A percentile compares a stretch with the other conserved stretches of the same genome.
These are phyloP conservation scores for Selenia dentaria DNA, from an alignment of 2,888 invertebrate genomes.

Conservation along the genomic window DNA sequence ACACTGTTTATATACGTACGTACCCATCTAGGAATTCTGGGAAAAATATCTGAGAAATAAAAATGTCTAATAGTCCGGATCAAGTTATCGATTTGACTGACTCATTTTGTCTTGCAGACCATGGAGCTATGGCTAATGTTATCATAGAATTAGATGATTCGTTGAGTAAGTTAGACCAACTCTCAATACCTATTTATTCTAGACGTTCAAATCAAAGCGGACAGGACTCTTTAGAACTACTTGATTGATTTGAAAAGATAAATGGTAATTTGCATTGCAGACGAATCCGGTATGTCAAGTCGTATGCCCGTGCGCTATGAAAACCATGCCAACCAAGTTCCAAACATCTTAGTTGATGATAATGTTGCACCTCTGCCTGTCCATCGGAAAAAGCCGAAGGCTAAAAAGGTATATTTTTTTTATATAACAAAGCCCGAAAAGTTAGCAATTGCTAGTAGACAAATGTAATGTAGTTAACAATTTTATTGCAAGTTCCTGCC, in stretches of 20 bases:
- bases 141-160: slow-evolving; percentile 54
- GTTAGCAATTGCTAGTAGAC: too few species aligned
- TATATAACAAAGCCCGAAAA: too few species aligned
- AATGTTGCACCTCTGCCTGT: not conserved
- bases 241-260: too few species aligned
- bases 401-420: not conserved
- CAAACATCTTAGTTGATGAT: not conserved
- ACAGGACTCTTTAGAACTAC: too few species aligned
- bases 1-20: too few species aligned
- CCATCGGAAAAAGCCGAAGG: not conserved
- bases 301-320: not conserved
- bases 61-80: not conserved
- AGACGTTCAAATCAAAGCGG: too few species aligned
- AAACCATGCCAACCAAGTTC: not conserved
- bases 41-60: not conserved
- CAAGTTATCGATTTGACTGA: slow-evolving; percentile 47
- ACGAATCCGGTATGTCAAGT: not conserved
- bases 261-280: not conserved
- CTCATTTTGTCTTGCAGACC: slow-evolving; percentile 42
- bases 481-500: too few species aligned
- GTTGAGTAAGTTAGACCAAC: slow-evolving; percentile 21
- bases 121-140: slow-evolving; percentile 33
- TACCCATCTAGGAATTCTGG: not conserved
- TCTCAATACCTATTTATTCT: too few species aligned
- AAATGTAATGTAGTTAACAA: too few species aligned